A percentile compares a stretch with the other conserved stretches of the same genome.
These are phyloP conservation scores for Melinaea menophilus DNA, from an alignment of 2,888 invertebrate species.

Conservation along the genomic window DNA sequence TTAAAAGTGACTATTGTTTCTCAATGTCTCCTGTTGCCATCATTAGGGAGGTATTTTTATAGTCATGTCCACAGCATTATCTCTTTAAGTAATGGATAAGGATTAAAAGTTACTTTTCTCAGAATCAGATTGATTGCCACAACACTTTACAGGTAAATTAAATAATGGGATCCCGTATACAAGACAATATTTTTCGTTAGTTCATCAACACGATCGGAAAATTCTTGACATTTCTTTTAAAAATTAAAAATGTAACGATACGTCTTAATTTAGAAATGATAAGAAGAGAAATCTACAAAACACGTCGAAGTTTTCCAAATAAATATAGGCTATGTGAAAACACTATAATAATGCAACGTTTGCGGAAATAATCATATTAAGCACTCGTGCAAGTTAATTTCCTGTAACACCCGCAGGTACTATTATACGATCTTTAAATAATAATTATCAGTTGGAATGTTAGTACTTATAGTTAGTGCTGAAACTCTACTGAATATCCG, in stretches of 20 bases:
- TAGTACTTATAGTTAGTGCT: constrained; percentile 3
- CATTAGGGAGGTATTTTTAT: constrained; percentile 47
- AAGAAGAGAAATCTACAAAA: not conserved
- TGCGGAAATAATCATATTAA: constrained; percentile 3
- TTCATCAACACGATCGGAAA: too few species aligned
- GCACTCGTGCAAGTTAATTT: not conserved
- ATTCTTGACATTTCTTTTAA: too few species aligned
- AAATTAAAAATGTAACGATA: too few species aligned
- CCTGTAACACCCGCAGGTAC: constrained; percentile 14
- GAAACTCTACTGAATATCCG: constrained; percentile 7
- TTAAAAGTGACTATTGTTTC: constrained; percentile 23
- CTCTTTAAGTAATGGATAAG: constrained; percentile 59
- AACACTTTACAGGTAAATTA: constrained; percentile 7
- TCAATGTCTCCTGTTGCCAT: constrained; percentile 39
- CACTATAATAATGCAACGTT: not conserved
- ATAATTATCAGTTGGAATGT: constrained; percentile 18
- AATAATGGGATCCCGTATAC: constrained; percentile 4
- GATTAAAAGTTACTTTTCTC: constrained; percentile 44
- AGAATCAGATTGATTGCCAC: constrained; percentile 38
- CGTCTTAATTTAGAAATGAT: not conserved
- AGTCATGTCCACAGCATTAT: constrained; percentile 50
- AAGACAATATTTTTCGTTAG: not conserved
- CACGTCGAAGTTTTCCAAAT: not conserved
- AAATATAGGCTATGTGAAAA: too few species aligned
- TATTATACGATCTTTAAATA: constrained; percentile 22